These are phyloP conservation scores for Vespertilio murinus DNA, from an alignment of 2,797 vertebrate species.

Conservation along the genomic window DNA sequence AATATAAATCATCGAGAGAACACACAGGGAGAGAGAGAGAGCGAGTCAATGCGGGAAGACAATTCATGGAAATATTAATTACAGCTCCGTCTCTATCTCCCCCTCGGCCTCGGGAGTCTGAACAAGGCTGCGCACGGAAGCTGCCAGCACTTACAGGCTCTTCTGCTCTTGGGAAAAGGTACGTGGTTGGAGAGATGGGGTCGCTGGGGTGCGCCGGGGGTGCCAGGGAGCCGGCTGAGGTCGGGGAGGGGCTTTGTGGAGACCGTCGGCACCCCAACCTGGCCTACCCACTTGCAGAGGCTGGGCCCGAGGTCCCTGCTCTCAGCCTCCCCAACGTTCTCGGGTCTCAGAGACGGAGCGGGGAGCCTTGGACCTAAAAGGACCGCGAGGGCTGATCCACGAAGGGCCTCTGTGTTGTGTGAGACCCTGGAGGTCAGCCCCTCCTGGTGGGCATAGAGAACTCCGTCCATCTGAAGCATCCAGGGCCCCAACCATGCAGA, in stretches of 20 bases:
- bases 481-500: background rate
- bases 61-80: slow-evolving; percentile 75
- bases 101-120: background rate
- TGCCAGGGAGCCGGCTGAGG: background rate
- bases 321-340: too few relatives aligned
- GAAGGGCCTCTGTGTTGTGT: background rate
- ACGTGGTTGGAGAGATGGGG: background rate
- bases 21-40: background rate
- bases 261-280: background rate
- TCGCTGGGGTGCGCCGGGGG: background rate
- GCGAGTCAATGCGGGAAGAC: slow-evolving; percentile 39
- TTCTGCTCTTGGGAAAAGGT: background rate
- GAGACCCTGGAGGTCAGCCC: background rate
- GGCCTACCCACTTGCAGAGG: rapidly evolving
- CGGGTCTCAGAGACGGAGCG: background rate
- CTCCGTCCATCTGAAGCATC: background rate
- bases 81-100: slow-evolving; percentile 7
- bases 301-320: too few relatives aligned
- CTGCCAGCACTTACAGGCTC: background rate
- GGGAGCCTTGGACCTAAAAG: background rate
- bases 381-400: rapidly evolving
- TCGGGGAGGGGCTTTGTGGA: background rate
- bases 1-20: slow-evolving; percentile 42
- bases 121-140: background rate
- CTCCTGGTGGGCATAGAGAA: background rate